Base-by-base conservation (phyloP, 2,888 invertebrate species). In the Acanthosoma haemorrhoidale region DNA sequence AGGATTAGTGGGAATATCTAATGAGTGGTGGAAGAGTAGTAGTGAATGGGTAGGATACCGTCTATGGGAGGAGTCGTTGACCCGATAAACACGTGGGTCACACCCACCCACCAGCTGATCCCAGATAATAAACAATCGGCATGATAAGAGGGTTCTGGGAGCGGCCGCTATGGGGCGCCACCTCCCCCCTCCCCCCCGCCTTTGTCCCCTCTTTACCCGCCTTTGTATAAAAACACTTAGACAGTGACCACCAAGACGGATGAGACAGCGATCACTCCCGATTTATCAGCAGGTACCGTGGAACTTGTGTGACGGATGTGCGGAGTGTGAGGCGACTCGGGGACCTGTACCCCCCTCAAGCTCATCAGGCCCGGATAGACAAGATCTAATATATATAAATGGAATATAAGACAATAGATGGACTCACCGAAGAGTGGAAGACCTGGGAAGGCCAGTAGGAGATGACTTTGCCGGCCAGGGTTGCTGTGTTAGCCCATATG, bases 81-180 rank as follows among this genome's bases (percentile, higher is more conserved):
- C 31, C 64, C 29, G 11, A 38, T 21, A 21, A 61, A 32, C 61
- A 61, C 41, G 64, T 64, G 64, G 64, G 39, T 64, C 64, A 64
- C 64, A 64, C 64, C 64, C 64, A 64, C 64, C 64, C 39, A 67
- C 51, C 67, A 67, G 67, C 67, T 67, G 67, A 67, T 67, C 67
- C 67, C 32, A 51, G 67, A 67, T 67, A 67, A 67, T 57, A 51
- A 67, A 67, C 67, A 67, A 67, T 67, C 64, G 68, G 68, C 39
- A 57, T 34, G 68, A 57, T 68, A 68, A 68, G 68, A 57, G 36
- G 57, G 34, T 68, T 68, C 38, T 5, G 8, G 15, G 39, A 25
- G 4, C 38, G 21, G 8, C 64, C 64, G 43, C 34, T 16, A 29
- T 15, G 68, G 18, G 21, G 39, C 68, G 68, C 68, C 68, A 68